A percentile compares a stretch with the other conserved stretches of the same genome.
These are phyloP conservation scores for Lindbergichthys nudifrons DNA, from an alignment of 2,797 vertebrate species.

Conservation along the genomic window DNA sequence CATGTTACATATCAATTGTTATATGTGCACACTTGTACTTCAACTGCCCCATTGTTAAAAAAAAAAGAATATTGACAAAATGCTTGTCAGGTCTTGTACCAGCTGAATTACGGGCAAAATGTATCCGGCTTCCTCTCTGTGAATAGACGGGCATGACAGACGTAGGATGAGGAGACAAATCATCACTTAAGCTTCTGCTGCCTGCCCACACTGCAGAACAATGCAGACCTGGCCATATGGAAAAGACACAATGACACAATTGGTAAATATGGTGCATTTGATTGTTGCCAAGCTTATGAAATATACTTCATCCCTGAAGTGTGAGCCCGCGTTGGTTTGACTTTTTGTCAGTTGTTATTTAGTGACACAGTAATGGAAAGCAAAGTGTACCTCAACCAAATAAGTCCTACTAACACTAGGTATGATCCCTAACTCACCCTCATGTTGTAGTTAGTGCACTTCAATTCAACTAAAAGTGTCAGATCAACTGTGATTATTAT, in stretches of 20 bases:
- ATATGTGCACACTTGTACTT: no score
- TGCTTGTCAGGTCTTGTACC: slow-evolving; percentile 41
- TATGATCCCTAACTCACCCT: background rate
- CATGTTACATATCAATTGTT: no score
- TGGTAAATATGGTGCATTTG: no score
- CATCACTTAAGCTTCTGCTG: slow-evolving; percentile 72
- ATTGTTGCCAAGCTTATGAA: no score
- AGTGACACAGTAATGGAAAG: background rate
- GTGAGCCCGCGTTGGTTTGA: background rate
- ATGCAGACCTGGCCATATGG: slow-evolving; percentile 61
- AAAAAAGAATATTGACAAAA: background rate
- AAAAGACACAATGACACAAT: slow-evolving; percentile 12
- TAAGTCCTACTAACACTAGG: background rate
- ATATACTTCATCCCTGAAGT: no score
- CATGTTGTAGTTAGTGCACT: no score
- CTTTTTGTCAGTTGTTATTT: background rate
- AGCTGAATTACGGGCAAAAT: slow-evolving; percentile 22
- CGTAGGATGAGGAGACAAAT: slow-evolving; percentile 76
- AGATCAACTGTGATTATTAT: background rate
- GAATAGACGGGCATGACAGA: slow-evolving; percentile 57
- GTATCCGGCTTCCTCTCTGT: slow-evolving; percentile 54
- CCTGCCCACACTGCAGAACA: slow-evolving; percentile 70
- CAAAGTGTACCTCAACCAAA: background rate
- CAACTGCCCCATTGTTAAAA: no score
- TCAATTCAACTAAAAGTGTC: background rate